Base-by-base conservation (phyloP, 1,140 invertebrate species). In the Rhizoglyphus robini region DNA sequence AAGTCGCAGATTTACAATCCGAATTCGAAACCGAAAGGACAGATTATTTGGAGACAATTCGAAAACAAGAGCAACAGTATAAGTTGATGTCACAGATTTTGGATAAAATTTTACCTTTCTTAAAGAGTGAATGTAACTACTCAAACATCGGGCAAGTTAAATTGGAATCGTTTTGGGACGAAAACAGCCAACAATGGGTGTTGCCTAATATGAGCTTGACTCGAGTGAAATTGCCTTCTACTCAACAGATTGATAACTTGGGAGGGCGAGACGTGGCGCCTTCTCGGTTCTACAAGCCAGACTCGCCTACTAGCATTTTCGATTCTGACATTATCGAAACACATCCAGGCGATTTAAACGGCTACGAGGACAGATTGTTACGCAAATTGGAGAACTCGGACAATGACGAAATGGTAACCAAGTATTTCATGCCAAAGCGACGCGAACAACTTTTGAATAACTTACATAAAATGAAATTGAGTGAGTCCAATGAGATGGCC, bases 1-100 rank as follows among this genome's bases (percentile, higher is more conserved):
- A 90, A 75, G 84, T 90, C 11, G 74, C 76, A 23, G 88, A 91
- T 76, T 75, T 91, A 1, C 87, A 89, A 69, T 81, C 84, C 46
- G 88, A 91, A 77, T 91, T 91, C 76, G 86, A 91, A 76, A 79
- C 82, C 62, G 88, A 91, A 72, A 75, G 88, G 13, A 83, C 86
- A 2, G 51, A 64, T 57, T 90, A 90, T 72, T 75, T 91, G 48
- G 88, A 91, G 73, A 87, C 88, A 2, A 88, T 91, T 47, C 75
- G 88, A 23, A 80, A 82, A 72, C 85, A 88, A 72, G 84, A 88
- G 51, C 81, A 83, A 70, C 83, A 87, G 69, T 71, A 86, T 3
- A 83, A 85, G 73, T 78, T 90, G 13, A 75, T 85, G 31, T 79
- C 82, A 51, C 82, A 83, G 72, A 81, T 91, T 25, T 68, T 87